A percentile compares a stretch with the other conserved stretches of the same genome.
Evolutionary conservation across 2,797 vertebrate genomes (phyloP).

Genomic region (Muraenolepis orangiensis): DNA sequence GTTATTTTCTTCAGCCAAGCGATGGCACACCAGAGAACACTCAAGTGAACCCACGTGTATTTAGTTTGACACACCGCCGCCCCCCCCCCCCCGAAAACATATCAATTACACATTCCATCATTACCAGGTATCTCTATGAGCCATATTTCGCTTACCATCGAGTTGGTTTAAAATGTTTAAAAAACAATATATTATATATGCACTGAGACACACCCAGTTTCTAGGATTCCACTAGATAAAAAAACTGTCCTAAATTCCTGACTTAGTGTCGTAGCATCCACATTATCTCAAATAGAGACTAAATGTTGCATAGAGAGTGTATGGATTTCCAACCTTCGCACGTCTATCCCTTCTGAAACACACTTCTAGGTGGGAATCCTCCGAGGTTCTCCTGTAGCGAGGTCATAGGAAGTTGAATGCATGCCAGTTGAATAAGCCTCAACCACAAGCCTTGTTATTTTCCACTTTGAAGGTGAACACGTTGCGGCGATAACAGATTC

Average conservation of each 20-base stretch:
- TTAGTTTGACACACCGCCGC: conserved; percentile 15
- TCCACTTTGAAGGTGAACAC: conserved; percentile 9
- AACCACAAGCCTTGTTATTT: conserved; percentile 5
- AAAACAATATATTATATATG: no score
- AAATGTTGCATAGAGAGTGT: neutral
- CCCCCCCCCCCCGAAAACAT: neutral
- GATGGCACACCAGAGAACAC: conserved; percentile 17
- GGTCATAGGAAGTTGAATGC: conserved; percentile 25
- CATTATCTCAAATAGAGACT: neutral
- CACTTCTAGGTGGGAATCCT: conserved; percentile 3
- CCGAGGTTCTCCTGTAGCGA: conserved; percentile 9
- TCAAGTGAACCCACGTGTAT: conserved; percentile 34
- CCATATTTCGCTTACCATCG: neutral
- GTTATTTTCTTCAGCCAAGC: conserved; percentile 30
- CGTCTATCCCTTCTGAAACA: conserved; percentile 1
- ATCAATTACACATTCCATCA: neutral
- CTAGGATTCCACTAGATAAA: neutral
- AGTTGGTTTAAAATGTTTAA: no score
- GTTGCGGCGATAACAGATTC: conserved; percentile 17
- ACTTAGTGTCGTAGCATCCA: neutral
- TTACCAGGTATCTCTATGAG: neutral
- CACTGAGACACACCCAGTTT: neutral
- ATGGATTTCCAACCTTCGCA: neutral
- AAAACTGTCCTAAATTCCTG: neutral
- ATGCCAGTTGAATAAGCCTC: conserved; percentile 19